These are phyloP conservation scores for Lagorchestes hirsutus DNA, from an alignment of 2,797 vertebrate genomes.

Conservation along the genomic window DNA sequence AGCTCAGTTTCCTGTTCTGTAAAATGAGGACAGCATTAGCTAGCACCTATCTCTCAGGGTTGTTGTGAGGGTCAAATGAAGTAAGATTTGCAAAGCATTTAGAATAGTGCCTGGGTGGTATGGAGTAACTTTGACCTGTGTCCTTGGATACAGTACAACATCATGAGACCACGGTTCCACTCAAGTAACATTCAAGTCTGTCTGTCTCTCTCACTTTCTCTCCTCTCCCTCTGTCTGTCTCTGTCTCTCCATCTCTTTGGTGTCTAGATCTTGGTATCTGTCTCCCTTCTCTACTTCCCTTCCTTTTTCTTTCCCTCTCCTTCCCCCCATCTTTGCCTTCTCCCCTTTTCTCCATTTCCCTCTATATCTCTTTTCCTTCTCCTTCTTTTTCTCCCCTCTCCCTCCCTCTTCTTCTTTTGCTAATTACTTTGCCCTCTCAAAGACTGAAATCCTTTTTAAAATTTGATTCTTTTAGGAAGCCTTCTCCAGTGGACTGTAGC, in stretches of 20 bases:
- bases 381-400: neutral
- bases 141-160: neutral
- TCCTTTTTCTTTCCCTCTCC: neutral
- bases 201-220: neutral
- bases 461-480: neutral
- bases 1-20: too few species aligned
- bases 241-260: too few species aligned
- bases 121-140: neutral
- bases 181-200: neutral
- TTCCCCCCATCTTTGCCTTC: neutral
- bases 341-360: too few species aligned
- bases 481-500: slow-evolving; percentile 10
- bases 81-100: too few species aligned
- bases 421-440: slow-evolving; percentile 26
- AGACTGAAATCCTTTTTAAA: slow-evolving; percentile 26
- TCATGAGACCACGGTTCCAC: neutral
- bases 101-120: too few species aligned
- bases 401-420: neutral
- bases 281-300: neutral
- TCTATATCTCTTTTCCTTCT: neutral
- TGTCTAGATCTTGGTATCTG: neutral
- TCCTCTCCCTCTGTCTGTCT: too few species aligned
- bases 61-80: too few species aligned
- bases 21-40: too few species aligned
- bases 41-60: too few species aligned